phyloP scores from a whole-genome alignment of 2,113 vertebrate species.

The Microcebus griseorufus region DNA sequence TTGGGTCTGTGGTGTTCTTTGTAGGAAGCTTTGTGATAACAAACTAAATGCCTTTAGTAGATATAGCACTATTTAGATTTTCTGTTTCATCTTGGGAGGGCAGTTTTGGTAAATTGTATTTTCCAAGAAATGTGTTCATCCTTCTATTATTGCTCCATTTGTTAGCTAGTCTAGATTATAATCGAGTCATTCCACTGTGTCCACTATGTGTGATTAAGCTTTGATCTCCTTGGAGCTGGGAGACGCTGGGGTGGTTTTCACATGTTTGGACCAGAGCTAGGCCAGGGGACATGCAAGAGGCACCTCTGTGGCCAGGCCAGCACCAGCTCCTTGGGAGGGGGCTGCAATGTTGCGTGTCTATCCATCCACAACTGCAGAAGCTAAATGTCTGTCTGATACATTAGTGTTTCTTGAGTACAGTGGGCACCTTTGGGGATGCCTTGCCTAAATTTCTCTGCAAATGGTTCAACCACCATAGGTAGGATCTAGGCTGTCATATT shows the following conservation, averaged over 20 bases:
- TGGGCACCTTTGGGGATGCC: background rate
- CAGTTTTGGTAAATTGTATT: background rate
- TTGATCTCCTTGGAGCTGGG: background rate
- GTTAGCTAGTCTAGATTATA: background rate
- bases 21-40: background rate
- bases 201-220: background rate
- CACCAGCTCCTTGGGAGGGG: background rate
- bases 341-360: background rate
- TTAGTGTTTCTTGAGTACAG: background rate
- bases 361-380: background rate
- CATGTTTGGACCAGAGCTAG: background rate
- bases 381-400: background rate
- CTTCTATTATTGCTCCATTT: background rate
- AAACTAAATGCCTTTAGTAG: background rate
- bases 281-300: background rate
- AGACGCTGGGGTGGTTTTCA: background rate
- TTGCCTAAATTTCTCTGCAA: background rate
- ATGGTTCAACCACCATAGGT: background rate
- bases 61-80: background rate
- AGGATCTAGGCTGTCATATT: background rate
- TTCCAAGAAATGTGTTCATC: background rate
- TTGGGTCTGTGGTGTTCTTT: background rate
- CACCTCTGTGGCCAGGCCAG: background rate
- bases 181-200: background rate
- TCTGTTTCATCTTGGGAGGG: background rate